Evolutionary conservation across 2,113 vertebrate genomes (phyloP).

Genomic region (Syngnathus scovelli): DNA sequence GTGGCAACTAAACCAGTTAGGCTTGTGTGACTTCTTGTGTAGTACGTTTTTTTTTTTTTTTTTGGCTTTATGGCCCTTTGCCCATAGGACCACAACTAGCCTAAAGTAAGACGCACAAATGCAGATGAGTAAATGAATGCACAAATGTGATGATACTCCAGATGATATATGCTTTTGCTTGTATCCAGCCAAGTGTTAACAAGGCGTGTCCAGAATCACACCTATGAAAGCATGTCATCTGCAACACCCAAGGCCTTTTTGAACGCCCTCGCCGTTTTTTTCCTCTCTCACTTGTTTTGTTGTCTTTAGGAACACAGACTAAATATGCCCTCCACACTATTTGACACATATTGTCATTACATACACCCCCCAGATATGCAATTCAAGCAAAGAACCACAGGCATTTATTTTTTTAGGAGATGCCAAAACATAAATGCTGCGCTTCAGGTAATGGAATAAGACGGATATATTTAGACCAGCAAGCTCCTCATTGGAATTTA

Average conservation of each 20-base stretch:
- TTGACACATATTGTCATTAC: slow-evolving; percentile 55
- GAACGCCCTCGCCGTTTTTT: slow-evolving; percentile 16
- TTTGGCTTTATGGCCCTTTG: slow-evolving; percentile 12
- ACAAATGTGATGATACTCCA: background rate
- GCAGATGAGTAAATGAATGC: background rate
- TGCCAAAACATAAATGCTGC: slow-evolving; percentile 51
- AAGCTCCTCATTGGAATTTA: slow-evolving; percentile 34
- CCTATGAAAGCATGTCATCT: slow-evolving; percentile 57
- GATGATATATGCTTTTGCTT: slow-evolving; percentile 14
- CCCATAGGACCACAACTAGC: background rate
- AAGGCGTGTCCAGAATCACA: slow-evolving; percentile 39
- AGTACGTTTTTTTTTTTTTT: background rate
- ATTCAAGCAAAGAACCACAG: slow-evolving; percentile 53
- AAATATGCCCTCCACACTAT: slow-evolving; percentile 57
- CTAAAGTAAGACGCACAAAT: slow-evolving; percentile 12
- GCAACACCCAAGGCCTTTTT: slow-evolving; percentile 45
- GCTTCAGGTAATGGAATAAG: slow-evolving; percentile 60
- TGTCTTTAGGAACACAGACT: slow-evolving; percentile 50
- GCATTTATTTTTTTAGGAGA: slow-evolving; percentile 40
- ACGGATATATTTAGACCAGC: slow-evolving; percentile 39
- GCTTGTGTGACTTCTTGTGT: slow-evolving; percentile 38
- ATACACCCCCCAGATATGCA: slow-evolving; percentile 54
- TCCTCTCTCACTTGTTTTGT: slow-evolving; percentile 27
- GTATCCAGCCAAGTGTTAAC: slow-evolving; percentile 34
- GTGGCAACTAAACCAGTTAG: slow-evolving; percentile 56